Conservation (phyloP, 2,888 invertebrate species). For the Melipona bicolor region DNA sequence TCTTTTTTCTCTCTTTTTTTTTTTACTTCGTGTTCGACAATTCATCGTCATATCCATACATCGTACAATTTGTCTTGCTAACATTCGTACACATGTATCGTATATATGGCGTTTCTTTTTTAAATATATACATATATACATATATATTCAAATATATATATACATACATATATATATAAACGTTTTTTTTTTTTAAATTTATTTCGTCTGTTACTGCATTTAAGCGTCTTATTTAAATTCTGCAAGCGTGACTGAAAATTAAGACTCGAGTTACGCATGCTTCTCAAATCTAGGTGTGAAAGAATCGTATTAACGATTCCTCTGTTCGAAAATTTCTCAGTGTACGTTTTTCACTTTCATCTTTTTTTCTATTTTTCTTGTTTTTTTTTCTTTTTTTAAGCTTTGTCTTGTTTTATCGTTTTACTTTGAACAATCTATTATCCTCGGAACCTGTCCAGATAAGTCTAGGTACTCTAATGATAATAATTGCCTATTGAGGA, state of each 20-base stretch:
- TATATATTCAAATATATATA: no score
- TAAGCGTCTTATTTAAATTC: slow-evolving; percentile 44
- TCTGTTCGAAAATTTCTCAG: slow-evolving; percentile 7
- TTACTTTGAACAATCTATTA: slow-evolving; percentile 60
- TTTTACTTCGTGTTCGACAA: not conserved
- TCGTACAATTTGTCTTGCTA: slow-evolving; percentile 12
- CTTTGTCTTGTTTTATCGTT: not conserved
- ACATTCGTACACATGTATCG: slow-evolving; percentile 16
- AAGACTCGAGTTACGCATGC: slow-evolving; percentile 41
- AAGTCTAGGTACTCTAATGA: slow-evolving; percentile 72
- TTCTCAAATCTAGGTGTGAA: slow-evolving; percentile 7
- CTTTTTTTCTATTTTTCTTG: not conserved
- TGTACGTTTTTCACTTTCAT: not conserved
- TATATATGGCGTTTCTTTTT: slow-evolving; percentile 7
- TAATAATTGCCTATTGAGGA: slow-evolving; percentile 60
- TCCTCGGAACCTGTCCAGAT: slow-evolving; percentile 37
- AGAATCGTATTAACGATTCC: slow-evolving; percentile 11
- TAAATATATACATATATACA: no score
- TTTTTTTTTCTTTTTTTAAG: not conserved
- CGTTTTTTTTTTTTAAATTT: not conserved
- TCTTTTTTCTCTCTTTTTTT: not conserved
- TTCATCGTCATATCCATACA: slow-evolving; percentile 7
- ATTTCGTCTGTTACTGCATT: slow-evolving; percentile 19
- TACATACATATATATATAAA: no score
- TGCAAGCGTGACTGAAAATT: slow-evolving; percentile 51